Base-by-base conservation (phyloP, 1,140 invertebrate species). In the Danaus plexippus region DNA sequence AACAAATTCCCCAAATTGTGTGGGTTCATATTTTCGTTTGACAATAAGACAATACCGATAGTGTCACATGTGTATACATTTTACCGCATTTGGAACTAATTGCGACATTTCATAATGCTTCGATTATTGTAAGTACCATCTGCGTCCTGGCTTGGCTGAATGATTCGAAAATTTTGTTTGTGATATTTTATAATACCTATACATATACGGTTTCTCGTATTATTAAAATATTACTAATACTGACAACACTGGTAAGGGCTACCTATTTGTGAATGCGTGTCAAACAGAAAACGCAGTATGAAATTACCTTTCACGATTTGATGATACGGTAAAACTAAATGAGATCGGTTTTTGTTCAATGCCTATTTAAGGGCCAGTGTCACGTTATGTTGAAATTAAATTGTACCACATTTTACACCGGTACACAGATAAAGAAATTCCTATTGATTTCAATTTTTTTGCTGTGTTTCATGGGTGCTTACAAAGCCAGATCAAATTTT, bases 21-120 rank as follows among this genome's bases (percentile, higher is more conserved):
- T 82, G 80, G 80, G 77, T 84, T 79, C 77, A 85, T 84, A 85
- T 80, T 81, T 78, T 67, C 64, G 67, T 67, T 61, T 63, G 78
- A 87, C 79, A 86, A 87, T 87, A 80, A 79, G 79, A 81, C 73
- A 77, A 79, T 87, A 83, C 73, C 77, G 75, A 85, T 80, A 80
- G 77, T 84, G 79, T 85, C 82, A 68, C 80, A 84, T 87, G 84
- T 83, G 80, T 71, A 71, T 73, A 69, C 64, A 74, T 75, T 77
- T 79, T 75, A 75, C 67, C 70, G 75, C 77, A 70, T 83, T 87
- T 75, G 75, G 75, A 80, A 87, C 84, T 87, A 87, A 85, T 87
- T 85, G 82, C 66, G 66, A 83, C 81, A 80, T 84, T 85, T 77
- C 75, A 78, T 84, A 83, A 84, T 74, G 64, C 64, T 55, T 67